These are phyloP conservation scores for Hypocryptadius cinnamomeus DNA, from an alignment of 2,113 vertebrate species.

Conservation along the genomic window DNA sequence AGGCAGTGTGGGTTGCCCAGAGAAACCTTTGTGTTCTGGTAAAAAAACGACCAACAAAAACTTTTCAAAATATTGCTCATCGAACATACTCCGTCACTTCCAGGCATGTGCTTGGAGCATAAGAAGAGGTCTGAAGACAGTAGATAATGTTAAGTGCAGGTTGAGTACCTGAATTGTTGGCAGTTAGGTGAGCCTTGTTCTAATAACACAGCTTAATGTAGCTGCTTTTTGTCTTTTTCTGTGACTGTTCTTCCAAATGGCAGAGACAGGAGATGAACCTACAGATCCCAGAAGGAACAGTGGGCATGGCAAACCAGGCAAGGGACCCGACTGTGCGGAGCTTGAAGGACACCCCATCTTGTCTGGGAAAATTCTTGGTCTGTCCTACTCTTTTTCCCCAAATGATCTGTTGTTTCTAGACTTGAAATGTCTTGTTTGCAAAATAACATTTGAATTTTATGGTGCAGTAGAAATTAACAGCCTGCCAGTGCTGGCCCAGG, in stretches of 20 bases:
- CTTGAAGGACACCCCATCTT: not conserved
- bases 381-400: not conserved
- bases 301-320: not conserved
- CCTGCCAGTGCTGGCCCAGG: not conserved
- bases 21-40: not conserved
- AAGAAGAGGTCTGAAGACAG: not conserved
- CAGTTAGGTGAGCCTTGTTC: not conserved
- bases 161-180: not conserved
- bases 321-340: fast-evolving
- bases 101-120: not conserved
- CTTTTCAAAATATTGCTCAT: not conserved
- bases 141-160: not conserved
- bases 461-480: not conserved
- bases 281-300: not conserved
- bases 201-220: not conserved
- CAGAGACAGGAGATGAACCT: not conserved
- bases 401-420: not conserved
- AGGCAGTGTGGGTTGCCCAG: not conserved
- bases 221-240: not conserved
- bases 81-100: too few relatives aligned
- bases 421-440: not conserved
- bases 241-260: not conserved
- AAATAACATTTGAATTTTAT: not conserved
- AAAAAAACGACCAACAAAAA: not conserved
- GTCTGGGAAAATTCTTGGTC: not conserved